Conservation (phyloP, 2,888 invertebrate species). For the Stenodema calcarata region DNA sequence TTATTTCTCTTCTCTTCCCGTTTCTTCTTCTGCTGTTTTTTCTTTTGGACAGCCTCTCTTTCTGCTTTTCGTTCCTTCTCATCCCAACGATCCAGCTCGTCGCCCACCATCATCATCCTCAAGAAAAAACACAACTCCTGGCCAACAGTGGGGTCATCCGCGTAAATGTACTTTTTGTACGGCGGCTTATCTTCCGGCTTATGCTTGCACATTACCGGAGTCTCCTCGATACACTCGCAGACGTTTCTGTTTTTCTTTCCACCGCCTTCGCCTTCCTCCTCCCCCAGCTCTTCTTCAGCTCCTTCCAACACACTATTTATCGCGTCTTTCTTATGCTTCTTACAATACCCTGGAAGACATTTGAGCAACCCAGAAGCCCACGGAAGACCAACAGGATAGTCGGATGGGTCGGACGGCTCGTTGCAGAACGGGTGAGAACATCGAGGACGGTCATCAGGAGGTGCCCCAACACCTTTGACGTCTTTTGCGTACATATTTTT, state of each 20-base stretch:
- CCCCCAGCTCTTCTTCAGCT: not conserved
- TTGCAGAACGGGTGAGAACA: conserved; percentile 34
- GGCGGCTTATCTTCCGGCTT: conserved; percentile 6
- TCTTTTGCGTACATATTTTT: not conserved
- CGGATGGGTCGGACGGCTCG: conserved; percentile 22
- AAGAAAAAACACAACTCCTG: conserved; percentile 26
- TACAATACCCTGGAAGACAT: conserved; percentile 48
- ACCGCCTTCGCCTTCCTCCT: not conserved
- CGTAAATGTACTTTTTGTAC: not conserved
- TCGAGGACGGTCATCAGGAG: not conserved
- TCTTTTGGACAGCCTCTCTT: not conserved
- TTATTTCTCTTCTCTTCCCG: not conserved
- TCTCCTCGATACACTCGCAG: conserved; percentile 4
- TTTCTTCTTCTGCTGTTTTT: conserved; percentile 1
- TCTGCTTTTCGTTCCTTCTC: not conserved
- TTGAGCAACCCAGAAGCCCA: conserved; percentile 42
- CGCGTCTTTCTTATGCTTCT: not conserved
- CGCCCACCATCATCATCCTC: conserved; percentile 35
- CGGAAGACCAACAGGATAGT: conserved; percentile 36
- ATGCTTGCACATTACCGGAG: not conserved
- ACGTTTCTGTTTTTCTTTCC: not conserved
- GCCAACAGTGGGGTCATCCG: not conserved
- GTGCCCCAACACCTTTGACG: not conserved
- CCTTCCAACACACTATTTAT: not conserved
- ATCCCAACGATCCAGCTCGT: conserved; percentile 37